A percentile compares a stretch with the other conserved stretches of the same genome.
Evolutionary conservation across 2,888 invertebrate genomes (phyloP).

Genomic region (Drosophila testacea): DNA sequence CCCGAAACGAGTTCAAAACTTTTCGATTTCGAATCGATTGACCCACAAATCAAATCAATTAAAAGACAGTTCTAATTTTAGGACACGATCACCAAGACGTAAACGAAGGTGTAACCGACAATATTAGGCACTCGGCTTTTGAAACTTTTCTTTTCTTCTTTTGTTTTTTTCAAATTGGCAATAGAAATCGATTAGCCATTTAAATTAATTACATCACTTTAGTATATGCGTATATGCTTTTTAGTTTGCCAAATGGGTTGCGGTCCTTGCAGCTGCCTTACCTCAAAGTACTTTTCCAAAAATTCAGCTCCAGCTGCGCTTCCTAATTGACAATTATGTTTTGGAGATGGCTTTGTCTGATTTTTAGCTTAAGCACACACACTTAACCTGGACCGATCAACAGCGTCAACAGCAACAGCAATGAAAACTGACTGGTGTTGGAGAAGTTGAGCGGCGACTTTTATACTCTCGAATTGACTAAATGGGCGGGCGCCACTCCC

Average conservation of each 20-base stretch:
- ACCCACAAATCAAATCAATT: slow-evolving; percentile 68
- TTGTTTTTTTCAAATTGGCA: slow-evolving; percentile 41
- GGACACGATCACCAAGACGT: slow-evolving; percentile 45
- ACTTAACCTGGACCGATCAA: slow-evolving; percentile 47
- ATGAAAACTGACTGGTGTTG: slow-evolving; percentile 59
- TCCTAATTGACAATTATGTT: slow-evolving; percentile 38
- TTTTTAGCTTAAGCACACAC: slow-evolving; percentile 35
- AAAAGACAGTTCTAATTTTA: slow-evolving; percentile 67
- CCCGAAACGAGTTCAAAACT: slow-evolving; percentile 80
- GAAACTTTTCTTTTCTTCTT: slow-evolving; percentile 26
- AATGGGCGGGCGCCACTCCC: slow-evolving; percentile 60
- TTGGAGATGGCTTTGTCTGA: slow-evolving; percentile 31
- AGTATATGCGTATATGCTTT: slow-evolving; percentile 11
- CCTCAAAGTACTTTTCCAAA: slow-evolving; percentile 41
- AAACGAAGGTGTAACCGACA: slow-evolving; percentile 43
- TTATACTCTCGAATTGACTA: slow-evolving; percentile 49
- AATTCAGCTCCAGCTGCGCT: slow-evolving; percentile 57
- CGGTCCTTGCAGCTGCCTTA: slow-evolving; percentile 29
- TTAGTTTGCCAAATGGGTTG: slow-evolving; percentile 11
- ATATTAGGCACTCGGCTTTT: slow-evolving; percentile 39
- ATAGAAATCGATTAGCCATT: slow-evolving; percentile 31
- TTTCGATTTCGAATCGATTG: slow-evolving; percentile 77
- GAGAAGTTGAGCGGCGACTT: slow-evolving; percentile 52
- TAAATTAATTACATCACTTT: slow-evolving; percentile 68
- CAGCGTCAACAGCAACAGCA: slow-evolving; percentile 54